phyloP scores from a whole-genome alignment of 2,888 invertebrate species.

The Mythimna impura region DNA sequence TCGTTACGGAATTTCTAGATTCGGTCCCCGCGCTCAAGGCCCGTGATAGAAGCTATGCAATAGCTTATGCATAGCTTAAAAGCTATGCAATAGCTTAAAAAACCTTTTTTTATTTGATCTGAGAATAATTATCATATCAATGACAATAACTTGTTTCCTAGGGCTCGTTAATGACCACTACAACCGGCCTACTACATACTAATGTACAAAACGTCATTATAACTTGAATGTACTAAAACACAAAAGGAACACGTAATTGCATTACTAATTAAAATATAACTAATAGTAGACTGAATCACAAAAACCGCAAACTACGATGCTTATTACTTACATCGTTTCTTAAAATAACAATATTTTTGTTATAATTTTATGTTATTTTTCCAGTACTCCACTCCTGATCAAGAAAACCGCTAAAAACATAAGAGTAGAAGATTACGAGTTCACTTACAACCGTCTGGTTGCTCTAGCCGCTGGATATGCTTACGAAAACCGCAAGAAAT shows the following conservation, averaged over 20 bases:
- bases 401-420: conserved; percentile 72
- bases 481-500: conserved; percentile 72
- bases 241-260: not conserved
- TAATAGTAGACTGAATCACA: not conserved
- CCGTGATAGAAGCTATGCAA: too few species aligned
- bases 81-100: too few species aligned
- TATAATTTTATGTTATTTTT: conserved; percentile 34
- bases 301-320: not conserved
- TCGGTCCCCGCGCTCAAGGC: too few species aligned
- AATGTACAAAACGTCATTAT: not conserved
- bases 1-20: too few species aligned
- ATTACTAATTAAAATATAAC: not conserved
- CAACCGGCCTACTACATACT: too few species aligned
- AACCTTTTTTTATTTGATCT: too few species aligned
- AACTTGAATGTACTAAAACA: not conserved
- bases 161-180: too few species aligned
- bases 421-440: conserved; percentile 71
- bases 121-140: too few species aligned
- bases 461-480: conserved; percentile 76
- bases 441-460: conserved; percentile 76
- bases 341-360: not conserved
- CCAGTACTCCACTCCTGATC: conserved; percentile 73
- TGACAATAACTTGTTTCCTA: not conserved
- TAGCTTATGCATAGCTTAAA: too few species aligned
- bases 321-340: not conserved